Evolutionary conservation across 2,888 invertebrate species (phyloP).

Genomic region (Acheta domesticus): DNA sequence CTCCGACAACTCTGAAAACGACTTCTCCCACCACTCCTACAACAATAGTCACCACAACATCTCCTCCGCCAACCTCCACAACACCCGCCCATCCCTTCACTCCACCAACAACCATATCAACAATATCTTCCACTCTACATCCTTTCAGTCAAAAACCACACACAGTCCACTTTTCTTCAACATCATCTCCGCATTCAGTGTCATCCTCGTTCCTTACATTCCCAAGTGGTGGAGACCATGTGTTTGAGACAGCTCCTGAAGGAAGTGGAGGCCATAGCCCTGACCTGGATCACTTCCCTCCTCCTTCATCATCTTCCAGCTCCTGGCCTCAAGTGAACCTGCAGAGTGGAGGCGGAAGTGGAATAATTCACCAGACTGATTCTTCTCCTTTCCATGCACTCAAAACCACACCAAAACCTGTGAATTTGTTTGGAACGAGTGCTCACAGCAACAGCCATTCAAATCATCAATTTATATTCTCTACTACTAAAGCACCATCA

Average conservation of each 20-base stretch:
- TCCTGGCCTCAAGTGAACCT: background rate
- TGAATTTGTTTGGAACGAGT: background rate
- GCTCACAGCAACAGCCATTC: conserved; percentile 12
- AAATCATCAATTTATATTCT: conserved; percentile 26
- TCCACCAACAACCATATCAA: conserved; percentile 23
- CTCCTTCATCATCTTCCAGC: background rate
- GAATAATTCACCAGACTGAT: background rate
- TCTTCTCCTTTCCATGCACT: background rate
- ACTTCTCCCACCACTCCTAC: conserved; percentile 24
- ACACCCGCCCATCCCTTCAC: conserved; percentile 24
- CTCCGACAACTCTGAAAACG: background rate
- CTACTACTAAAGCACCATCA: conserved; percentile 30
- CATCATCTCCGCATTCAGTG: conserved; percentile 21
- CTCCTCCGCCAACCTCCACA: conserved; percentile 7
- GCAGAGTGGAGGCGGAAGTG: background rate
- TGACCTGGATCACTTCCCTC: background rate
- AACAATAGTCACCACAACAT: background rate
- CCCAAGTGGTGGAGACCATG: background rate
- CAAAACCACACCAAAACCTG: conserved; percentile 6
- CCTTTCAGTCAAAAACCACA: conserved; percentile 26
- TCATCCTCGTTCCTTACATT: background rate
- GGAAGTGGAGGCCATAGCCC: background rate
- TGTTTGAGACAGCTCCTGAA: background rate
- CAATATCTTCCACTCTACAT: background rate
- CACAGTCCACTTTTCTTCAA: conserved; percentile 22